phyloP scores from a whole-genome alignment of 2,888 invertebrate species.

The Carcina quercana region DNA sequence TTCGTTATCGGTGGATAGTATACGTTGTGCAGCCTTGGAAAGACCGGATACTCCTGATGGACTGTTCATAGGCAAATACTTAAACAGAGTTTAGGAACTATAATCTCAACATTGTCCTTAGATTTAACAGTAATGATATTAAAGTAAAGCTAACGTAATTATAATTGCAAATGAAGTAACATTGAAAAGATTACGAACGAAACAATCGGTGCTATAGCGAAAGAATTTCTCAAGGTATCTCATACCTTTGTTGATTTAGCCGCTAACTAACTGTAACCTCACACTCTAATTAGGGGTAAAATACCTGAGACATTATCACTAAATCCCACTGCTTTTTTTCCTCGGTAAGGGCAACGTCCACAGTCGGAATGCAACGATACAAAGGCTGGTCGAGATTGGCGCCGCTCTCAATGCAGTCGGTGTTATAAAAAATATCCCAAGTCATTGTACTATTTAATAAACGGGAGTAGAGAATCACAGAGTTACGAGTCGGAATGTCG shows the following conservation, averaged over 20 bases:
- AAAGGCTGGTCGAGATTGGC: constrained; percentile 21
- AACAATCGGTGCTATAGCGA: constrained; percentile 22
- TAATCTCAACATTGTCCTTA: too few relatives aligned
- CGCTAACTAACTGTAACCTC: constrained; percentile 21
- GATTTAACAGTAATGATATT: too few relatives aligned
- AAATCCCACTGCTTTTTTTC: constrained; percentile 11
- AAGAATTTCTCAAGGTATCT: constrained; percentile 40
- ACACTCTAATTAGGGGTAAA: constrained; percentile 23
- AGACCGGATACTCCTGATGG: constrained; percentile 43
- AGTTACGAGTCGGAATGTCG: constrained; percentile 34
- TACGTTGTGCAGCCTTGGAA: constrained; percentile 44
- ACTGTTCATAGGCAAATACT: constrained; percentile 34
- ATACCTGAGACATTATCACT: constrained; percentile 26
- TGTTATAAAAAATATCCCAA: constrained; percentile 35
- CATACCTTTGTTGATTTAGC: constrained; percentile 25
- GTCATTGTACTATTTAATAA: constrained; percentile 43
- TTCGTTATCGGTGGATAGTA: constrained; percentile 42
- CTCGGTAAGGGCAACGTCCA: constrained; percentile 29
- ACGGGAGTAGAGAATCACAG: constrained; percentile 14
- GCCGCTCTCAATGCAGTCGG: constrained; percentile 11
- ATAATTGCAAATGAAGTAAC: background rate
- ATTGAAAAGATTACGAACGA: constrained; percentile 7
- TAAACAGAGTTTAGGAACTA: constrained; percentile 1
- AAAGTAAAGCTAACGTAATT: too few relatives aligned
- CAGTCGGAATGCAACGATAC: constrained; percentile 11